These are phyloP conservation scores for Holcopasites calliopsidis DNA, from an alignment of 1,140 invertebrate species.

Conservation along the genomic window DNA sequence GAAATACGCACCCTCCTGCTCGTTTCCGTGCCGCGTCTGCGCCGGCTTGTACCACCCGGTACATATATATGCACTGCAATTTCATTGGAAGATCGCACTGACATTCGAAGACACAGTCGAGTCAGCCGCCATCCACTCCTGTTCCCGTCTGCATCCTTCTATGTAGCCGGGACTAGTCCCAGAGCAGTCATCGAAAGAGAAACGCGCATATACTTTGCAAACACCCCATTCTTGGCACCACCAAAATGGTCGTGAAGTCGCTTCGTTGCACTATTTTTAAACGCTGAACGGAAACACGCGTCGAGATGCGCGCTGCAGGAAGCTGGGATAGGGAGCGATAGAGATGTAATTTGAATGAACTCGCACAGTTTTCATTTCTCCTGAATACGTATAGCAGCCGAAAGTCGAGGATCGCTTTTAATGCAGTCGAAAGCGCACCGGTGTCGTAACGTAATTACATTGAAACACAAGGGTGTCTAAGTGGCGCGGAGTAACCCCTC, in stretches of 20 bases:
- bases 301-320: background rate
- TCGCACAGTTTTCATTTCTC: no score
- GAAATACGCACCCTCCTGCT: conserved; percentile 53
- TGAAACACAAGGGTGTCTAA: conserved; percentile 28
- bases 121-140: conserved; percentile 6
- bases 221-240: conserved; percentile 3
- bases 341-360: no score
- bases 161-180: conserved; percentile 2
- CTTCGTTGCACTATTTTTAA: conserved; percentile 34
- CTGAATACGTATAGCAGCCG: no score
- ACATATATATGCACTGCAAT: conserved; percentile 60
- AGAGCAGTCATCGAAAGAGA: conserved; percentile 29
- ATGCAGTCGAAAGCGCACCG: conserved; percentile 34
- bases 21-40: conserved; percentile 60
- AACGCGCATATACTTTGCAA: conserved; percentile 33
- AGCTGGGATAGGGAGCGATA: no score
- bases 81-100: conserved; percentile 73
- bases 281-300: conserved; percentile 6
- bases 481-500: conserved; percentile 46
- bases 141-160: conserved; percentile 2
- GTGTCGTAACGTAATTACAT: conserved; percentile 48
- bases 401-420: conserved; percentile 45
- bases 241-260: conserved; percentile 53
- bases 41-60: conserved; percentile 53
- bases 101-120: conserved; percentile 51